Evolutionary conservation across 1,140 invertebrate genomes (phyloP).

Genomic region (Zaprionus ghesquierei): DNA sequence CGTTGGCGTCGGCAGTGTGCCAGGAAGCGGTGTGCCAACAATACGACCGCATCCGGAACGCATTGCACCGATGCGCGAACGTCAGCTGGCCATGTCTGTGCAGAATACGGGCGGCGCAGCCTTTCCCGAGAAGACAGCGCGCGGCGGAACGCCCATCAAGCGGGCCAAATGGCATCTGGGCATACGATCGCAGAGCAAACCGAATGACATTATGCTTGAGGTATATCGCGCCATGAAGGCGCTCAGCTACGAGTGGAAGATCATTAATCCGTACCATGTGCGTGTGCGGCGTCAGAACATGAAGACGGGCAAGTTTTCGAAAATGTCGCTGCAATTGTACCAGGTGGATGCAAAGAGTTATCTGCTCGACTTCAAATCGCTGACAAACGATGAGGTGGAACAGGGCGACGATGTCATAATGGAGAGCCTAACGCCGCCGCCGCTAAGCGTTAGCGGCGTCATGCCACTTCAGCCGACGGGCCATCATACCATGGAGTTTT

Average conservation of each 20-base stretch:
- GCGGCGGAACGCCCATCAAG: conserved; percentile 89
- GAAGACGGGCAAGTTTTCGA: conserved; percentile 91
- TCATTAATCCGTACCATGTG: conserved; percentile 97
- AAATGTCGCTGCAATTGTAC: conserved; percentile 99
- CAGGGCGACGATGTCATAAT: conserved; percentile 85
- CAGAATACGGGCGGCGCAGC: conserved; percentile 70
- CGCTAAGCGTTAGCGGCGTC: conserved; percentile 79
- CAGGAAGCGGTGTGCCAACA: conserved; percentile 22
- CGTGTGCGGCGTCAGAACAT: conserved; percentile 95
- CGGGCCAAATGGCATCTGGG: conserved; percentile 99
- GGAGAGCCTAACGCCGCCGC: conserved; percentile 83
- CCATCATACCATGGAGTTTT: conserved; percentile 99
- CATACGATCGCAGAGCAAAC: conserved; percentile 99
- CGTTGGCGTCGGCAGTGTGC: background rate
- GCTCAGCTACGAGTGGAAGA: conserved; percentile 99
- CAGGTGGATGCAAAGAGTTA: conserved; percentile 99
- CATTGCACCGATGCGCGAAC: conserved; percentile 91
- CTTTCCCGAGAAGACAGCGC: conserved; percentile 76
- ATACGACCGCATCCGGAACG: conserved; percentile 95
- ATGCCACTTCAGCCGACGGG: conserved; percentile 83
- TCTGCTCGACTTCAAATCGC: conserved; percentile 98
- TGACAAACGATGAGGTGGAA: conserved; percentile 90
- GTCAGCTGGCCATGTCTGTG: conserved; percentile 83
- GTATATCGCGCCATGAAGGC: conserved; percentile 99
- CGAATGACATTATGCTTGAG: conserved; percentile 99